These are phyloP conservation scores for Zenarchopterus dispar DNA, from an alignment of 2,797 vertebrate genomes.

Conservation along the genomic window DNA sequence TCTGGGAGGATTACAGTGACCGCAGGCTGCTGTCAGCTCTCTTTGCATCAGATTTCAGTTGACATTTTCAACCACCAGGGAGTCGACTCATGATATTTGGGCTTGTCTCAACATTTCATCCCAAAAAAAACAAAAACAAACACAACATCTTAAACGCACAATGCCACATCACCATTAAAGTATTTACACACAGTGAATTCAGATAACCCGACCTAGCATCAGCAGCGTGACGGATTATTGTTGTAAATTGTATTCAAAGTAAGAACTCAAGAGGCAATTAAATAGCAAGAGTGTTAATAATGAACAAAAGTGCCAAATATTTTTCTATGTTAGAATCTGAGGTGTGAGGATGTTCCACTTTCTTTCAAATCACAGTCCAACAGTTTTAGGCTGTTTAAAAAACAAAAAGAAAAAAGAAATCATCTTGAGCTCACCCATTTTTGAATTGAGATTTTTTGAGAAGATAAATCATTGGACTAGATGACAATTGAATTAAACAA, in stretches of 20 bases:
- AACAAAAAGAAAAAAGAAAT: too few relatives aligned
- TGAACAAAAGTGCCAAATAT: too few relatives aligned
- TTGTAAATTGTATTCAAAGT: background rate
- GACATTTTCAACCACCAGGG: constrained; percentile 51
- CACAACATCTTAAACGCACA: constrained; percentile 5
- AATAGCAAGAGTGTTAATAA: background rate
- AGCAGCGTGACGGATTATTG: background rate
- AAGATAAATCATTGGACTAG: too few relatives aligned
- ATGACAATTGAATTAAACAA: too few relatives aligned
- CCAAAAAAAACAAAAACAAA: constrained; percentile 26
- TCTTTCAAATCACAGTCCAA: too few relatives aligned
- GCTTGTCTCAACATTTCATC: constrained; percentile 21
- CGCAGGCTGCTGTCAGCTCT: constrained; percentile 44
- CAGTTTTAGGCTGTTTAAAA: too few relatives aligned
- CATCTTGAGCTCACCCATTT: too few relatives aligned
- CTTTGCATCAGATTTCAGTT: constrained; percentile 63
- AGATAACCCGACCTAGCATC: background rate
- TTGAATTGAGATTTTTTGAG: too few relatives aligned
- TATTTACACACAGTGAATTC: background rate
- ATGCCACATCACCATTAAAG: background rate
- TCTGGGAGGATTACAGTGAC: constrained; percentile 60
- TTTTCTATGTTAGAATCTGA: too few relatives aligned
- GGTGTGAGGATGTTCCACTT: too few relatives aligned
- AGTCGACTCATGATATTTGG: constrained; percentile 10
- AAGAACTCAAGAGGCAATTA: background rate